Evolutionary conservation across 2,888 invertebrate species (phyloP).

Genomic region (Tetropium fuscum): DNA sequence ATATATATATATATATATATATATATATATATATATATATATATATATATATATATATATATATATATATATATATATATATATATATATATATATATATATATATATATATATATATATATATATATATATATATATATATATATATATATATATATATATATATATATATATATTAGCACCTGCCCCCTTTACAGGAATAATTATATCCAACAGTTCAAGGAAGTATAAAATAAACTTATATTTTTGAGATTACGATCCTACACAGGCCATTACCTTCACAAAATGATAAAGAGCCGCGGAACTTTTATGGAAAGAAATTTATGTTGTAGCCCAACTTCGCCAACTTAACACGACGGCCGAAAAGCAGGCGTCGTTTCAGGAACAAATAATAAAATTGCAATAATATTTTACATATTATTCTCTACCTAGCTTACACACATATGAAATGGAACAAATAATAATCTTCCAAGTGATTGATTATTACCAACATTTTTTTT

Average conservation of each 20-base stretch:
- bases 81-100: neutral
- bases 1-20: neutral
- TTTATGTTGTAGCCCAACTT: slow-evolving; percentile 4
- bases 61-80: neutral
- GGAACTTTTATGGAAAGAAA: neutral
- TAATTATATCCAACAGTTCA: no score
- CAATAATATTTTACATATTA: no score
- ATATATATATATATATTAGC: neutral
- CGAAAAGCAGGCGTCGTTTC: neutral
- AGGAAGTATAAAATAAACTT: neutral
- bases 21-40: neutral
- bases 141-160: neutral
- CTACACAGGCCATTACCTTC: slow-evolving; percentile 7
- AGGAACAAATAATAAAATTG: neutral
- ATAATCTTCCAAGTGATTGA: no score
- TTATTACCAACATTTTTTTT: no score
- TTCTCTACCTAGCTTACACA: no score
- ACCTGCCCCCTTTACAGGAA: no score
- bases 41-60: neutral
- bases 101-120: neutral
- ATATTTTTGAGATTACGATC: neutral
- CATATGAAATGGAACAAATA: no score
- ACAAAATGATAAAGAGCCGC: slow-evolving; percentile 4
- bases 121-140: neutral
- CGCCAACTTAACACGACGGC: neutral